Evolutionary conservation across 2,888 invertebrate genomes (phyloP).

Genomic region (Autographa pulchrina): DNA sequence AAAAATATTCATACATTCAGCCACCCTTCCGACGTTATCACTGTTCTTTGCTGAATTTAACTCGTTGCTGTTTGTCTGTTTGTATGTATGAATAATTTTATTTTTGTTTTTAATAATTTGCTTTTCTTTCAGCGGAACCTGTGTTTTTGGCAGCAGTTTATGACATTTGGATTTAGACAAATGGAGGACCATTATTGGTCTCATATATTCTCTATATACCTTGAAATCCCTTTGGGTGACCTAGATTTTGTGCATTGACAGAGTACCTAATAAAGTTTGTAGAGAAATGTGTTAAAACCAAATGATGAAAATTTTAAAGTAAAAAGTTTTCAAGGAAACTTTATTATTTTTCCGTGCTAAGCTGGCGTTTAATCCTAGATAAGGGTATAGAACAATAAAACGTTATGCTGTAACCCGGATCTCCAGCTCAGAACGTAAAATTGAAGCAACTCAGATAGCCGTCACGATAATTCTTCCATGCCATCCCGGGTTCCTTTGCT

Average conservation of each 20-base stretch:
- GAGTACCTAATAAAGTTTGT: not conserved
- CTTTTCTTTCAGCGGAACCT: not conserved
- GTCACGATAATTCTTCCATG: conserved; percentile 56
- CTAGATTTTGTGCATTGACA: no score
- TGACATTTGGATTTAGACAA: no score
- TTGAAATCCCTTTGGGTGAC: not conserved
- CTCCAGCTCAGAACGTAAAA: conserved; percentile 44
- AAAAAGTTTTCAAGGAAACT: not conserved
- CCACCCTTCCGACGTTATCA: conserved; percentile 32
- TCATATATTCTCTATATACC: no score
- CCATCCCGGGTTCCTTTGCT: conserved; percentile 50
- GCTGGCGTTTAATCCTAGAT: conserved; percentile 17
- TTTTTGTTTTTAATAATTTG: not conserved
- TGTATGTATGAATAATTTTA: not conserved
- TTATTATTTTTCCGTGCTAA: not conserved
- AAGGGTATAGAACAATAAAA: conserved; percentile 31
- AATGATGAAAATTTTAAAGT: not conserved
- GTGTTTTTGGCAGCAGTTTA: not conserved
- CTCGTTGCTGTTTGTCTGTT: conserved; percentile 14
- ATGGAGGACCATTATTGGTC: no score
- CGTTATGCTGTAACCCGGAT: conserved; percentile 31
- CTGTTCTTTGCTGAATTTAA: conserved; percentile 35
- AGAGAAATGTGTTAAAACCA: conserved; percentile 13
- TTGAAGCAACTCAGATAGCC: conserved; percentile 54
- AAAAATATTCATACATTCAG: conserved; percentile 62